Evolutionary conservation across 2,113 vertebrate species (phyloP), one percentile per base, ranked within the genome.

Genomic region (Cebus imitator): DNA sequence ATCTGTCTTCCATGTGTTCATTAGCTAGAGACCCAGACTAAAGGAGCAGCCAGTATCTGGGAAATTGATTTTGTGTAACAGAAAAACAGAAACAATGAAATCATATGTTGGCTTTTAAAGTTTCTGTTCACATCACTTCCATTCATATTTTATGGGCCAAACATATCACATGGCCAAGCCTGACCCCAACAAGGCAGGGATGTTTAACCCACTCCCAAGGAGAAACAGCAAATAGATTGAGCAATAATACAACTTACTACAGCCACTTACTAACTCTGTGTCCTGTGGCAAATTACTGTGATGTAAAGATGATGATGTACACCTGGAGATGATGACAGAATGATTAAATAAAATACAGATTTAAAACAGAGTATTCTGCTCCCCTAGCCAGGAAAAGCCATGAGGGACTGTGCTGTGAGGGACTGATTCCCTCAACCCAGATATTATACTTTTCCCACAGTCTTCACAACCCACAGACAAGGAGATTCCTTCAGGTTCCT

Each of bases 131-230:
- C 73, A 43, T 64, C 30, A 30, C n/a, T 75, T 25, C 61, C 50
- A 48, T 21, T 95, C 80, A 68, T 30, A 83, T 93, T 95, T 76
- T 90, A 66, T 57, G 89, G 45, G 86, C 18, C 61, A 64, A 93
- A 75, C 37, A 37, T 45, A 70, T 83, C 61, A 61, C 12, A 30
- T 52, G 37, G 23, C 16, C 64, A 61, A 80, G 14, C 20, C 52
- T 66, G 13, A 85, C 16, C 45, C 40, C 32, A 16, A 52, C 21
- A 81, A 18, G 57, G 37, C 25, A 72, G 5, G 25, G 57, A 48
- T n/a, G 11, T 61, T 72, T 84, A 91, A 70, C 17, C 5, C 27
- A n/a, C 57, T 35, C n/a, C 32, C 16, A 57, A 45, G 35, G 20
- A 73, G 27, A 48, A 25, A 48, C 20, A 58, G 81, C 20, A 88